These are phyloP conservation scores for Machimus atricapillus DNA, from an alignment of 2,888 invertebrate species.

Conservation along the genomic window DNA sequence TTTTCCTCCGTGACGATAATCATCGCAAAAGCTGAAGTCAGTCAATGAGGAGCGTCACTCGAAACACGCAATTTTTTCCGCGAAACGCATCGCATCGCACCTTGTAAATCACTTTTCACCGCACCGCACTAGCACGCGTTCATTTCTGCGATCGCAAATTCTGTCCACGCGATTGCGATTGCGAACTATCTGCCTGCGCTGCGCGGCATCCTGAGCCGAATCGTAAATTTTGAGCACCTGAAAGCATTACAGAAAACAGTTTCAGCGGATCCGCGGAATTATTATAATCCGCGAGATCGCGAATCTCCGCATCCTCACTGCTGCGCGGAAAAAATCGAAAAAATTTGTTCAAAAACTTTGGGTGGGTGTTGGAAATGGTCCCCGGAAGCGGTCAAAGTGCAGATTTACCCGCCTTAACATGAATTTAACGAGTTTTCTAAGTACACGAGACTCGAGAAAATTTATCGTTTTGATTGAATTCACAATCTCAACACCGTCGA, in stretches of 20 bases:
- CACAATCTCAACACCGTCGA: background rate
- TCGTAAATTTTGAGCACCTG: background rate
- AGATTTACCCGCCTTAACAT: background rate
- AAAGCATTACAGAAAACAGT: background rate
- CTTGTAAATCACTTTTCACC: background rate
- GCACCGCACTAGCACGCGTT: background rate
- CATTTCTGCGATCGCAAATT: background rate
- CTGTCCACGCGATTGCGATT: background rate
- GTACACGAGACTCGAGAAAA: background rate
- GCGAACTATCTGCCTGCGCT: background rate
- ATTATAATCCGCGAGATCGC: background rate
- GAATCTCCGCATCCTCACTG: background rate
- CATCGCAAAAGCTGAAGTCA: background rate
- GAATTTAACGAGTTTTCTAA: background rate
- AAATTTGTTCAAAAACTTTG: background rate
- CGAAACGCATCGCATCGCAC: background rate
- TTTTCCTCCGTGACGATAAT: conserved; percentile 18
- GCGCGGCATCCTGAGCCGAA: background rate
- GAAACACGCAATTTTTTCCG: background rate
- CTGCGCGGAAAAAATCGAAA: background rate
- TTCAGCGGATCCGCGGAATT: background rate
- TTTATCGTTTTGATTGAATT: background rate
- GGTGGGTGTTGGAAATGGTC: background rate
- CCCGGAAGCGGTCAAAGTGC: background rate
- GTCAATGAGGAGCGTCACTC: background rate